Evolutionary conservation across 2,888 invertebrate genomes (phyloP).

Genomic region (Dolichopus griseipennis): DNA sequence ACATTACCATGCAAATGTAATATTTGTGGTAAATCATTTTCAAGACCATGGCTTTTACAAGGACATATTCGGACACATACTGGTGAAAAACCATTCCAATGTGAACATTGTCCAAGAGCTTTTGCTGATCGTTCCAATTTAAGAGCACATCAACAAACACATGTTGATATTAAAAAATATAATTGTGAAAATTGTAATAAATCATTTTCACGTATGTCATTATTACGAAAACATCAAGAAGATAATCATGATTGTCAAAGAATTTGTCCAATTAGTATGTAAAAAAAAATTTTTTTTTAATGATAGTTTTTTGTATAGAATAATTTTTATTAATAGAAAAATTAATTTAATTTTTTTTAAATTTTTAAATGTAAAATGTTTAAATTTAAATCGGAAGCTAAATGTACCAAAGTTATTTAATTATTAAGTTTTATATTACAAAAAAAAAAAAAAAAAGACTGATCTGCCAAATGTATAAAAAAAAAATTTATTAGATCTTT

Average conservation of each 20-base stretch:
- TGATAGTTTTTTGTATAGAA: not conserved
- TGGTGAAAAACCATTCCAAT: slow-evolving; percentile 41
- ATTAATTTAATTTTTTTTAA: not conserved
- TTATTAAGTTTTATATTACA: not conserved
- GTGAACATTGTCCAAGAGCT: slow-evolving; percentile 38
- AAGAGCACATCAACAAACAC: slow-evolving; percentile 41
- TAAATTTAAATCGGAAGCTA: not conserved
- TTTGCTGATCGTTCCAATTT: slow-evolving; percentile 42
- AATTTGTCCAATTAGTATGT: not conserved
- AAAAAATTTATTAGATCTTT: too few species aligned
- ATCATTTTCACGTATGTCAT: slow-evolving; percentile 43
- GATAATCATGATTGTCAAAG: slow-evolving; percentile 3
- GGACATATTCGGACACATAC: slow-evolving; percentile 42
- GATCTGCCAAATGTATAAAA: not conserved
- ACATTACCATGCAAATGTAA: slow-evolving; percentile 41
- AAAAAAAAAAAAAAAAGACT: not conserved
- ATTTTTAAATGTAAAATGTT: not conserved
- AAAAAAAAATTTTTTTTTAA: not conserved
- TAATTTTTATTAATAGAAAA: not conserved
- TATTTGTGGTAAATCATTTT: slow-evolving; percentile 42
- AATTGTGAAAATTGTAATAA: slow-evolving; percentile 38
- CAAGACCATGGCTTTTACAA: slow-evolving; percentile 40
- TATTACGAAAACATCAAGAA: slow-evolving; percentile 35
- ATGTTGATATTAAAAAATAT: slow-evolving; percentile 41
- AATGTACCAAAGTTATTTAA: slow-evolving; percentile 5